Base-by-base conservation (phyloP, 1,140 invertebrate genomes). In the Limonius californicus region DNA sequence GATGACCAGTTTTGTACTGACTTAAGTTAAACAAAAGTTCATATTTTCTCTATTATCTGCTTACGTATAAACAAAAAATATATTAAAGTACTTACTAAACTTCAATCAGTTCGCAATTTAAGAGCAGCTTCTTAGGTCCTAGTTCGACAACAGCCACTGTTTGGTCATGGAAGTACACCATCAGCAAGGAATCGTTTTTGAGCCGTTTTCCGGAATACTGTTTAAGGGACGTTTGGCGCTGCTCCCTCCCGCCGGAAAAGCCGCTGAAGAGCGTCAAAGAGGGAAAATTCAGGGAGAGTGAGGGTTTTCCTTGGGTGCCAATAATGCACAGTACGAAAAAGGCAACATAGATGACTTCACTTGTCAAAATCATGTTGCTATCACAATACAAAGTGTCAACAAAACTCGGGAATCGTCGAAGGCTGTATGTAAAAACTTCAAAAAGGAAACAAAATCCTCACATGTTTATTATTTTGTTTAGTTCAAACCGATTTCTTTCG, bases 21-120 rank as follows among this genome's bases (percentile, higher is more conserved):
- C n/a, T n/a, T n/a, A n/a, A n/a, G n/a, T n/a, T n/a, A n/a, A n/a
- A n/a, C n/a, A n/a, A n/a, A n/a, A n/a, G n/a, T n/a, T n/a, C n/a
- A n/a, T n/a, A n/a, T n/a, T n/a, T n/a, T n/a, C n/a, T n/a, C n/a
- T n/a, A n/a, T n/a, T n/a, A n/a, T n/a, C n/a, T n/a, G n/a, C n/a
- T n/a, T n/a, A n/a, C n/a, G n/a, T n/a, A n/a, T n/a, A 27, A 27
- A 27, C 9, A 27, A 27, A 4, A 4, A 27, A 27, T 27, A 4
- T 27, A 27, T 27, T 27, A 18, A 16, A 50, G 6, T 63, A 86
- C 87, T 87, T 77, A 93, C 91, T 87, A 87, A 64, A 90, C 88
- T 82, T 94, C 91, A 63, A 92, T 88, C 59, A 94, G 80, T 76
- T 91, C 88, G 72, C 91, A 94, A 69, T 88, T 86, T 15, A 87